Conservation (phyloP, 2,888 invertebrate genomes). For the Trypoxylon attenuatum region DNA sequence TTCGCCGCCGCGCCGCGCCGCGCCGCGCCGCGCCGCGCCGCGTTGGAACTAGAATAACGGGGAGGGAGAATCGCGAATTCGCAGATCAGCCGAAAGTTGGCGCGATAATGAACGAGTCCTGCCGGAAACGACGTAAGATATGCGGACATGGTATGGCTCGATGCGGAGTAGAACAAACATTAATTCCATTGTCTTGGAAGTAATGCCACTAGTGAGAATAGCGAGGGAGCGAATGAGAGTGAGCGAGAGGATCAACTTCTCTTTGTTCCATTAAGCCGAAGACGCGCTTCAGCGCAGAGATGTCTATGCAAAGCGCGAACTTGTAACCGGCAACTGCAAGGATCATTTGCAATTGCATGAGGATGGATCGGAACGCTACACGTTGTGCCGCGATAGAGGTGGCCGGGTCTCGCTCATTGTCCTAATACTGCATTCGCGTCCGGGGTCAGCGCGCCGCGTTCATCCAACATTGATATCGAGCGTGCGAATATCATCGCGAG, state of each 20-base stretch:
- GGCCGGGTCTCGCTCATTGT: no score
- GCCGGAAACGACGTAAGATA: constrained; percentile 31
- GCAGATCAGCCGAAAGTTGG: neutral
- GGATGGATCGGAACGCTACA: no score
- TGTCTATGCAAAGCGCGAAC: neutral
- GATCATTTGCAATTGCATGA: no score
- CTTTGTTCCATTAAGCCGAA: constrained; percentile 10
- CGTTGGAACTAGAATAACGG: neutral
- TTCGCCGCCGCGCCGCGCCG: neutral
- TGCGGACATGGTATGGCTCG: constrained; percentile 32
- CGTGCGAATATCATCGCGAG: no score
- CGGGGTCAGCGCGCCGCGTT: no score
- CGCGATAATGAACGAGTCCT: constrained; percentile 26
- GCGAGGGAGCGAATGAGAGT: no score
- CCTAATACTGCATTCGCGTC: no score
- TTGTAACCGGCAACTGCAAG: no score
- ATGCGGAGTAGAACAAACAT: constrained; percentile 45
- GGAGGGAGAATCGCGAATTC: neutral
- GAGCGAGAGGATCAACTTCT: no score
- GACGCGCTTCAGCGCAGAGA: neutral
- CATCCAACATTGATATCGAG: no score
- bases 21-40: neutral
- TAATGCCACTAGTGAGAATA: constrained; percentile 1
- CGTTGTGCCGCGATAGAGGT: no score
- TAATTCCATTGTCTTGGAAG: constrained; percentile 47